Conservation (phyloP, 2,888 invertebrate genomes). For the Phrixothrix hirtus region DNA sequence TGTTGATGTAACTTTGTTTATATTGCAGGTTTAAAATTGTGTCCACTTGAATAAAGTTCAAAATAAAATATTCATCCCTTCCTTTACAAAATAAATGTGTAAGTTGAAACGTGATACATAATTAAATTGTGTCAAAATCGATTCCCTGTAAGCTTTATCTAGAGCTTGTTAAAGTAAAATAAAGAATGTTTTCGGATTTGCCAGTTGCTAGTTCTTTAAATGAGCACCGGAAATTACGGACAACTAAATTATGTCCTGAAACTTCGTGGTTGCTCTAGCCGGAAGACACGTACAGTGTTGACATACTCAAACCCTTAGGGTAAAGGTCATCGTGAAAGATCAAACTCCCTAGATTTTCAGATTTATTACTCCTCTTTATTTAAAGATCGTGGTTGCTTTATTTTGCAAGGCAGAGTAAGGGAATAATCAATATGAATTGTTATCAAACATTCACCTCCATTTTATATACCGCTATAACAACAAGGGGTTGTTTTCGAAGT, state of each 20-base stretch:
- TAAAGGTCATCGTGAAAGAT: slow-evolving; percentile 24
- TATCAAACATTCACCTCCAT: slow-evolving; percentile 16
- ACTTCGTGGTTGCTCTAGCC: slow-evolving; percentile 15
- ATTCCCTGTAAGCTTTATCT: too few species aligned
- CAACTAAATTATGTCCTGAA: slow-evolving; percentile 18
- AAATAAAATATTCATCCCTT: too few species aligned
- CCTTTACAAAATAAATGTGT: too few species aligned
- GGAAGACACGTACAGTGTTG: slow-evolving; percentile 22
- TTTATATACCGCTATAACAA: background rate
- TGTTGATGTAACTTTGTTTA: too few species aligned
- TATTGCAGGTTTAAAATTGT: too few species aligned
- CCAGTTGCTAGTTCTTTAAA: slow-evolving; percentile 2
- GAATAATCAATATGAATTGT: slow-evolving; percentile 9
- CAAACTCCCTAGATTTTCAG: slow-evolving; percentile 15
- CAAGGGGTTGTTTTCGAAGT: background rate
- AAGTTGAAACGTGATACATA: too few species aligned
- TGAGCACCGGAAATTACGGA: slow-evolving; percentile 10
- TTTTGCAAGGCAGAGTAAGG: slow-evolving; percentile 1
- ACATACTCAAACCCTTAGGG: slow-evolving; percentile 15
- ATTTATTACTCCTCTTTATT: slow-evolving; percentile 14
- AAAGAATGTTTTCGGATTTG: background rate
- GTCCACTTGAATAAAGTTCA: too few species aligned
- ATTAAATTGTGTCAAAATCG: too few species aligned
- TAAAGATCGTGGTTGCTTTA: slow-evolving; percentile 13
- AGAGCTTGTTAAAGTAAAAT: too few species aligned